Base-by-base conservation (phyloP, 2,113 vertebrate species). In the Irena cyanogastra region DNA sequence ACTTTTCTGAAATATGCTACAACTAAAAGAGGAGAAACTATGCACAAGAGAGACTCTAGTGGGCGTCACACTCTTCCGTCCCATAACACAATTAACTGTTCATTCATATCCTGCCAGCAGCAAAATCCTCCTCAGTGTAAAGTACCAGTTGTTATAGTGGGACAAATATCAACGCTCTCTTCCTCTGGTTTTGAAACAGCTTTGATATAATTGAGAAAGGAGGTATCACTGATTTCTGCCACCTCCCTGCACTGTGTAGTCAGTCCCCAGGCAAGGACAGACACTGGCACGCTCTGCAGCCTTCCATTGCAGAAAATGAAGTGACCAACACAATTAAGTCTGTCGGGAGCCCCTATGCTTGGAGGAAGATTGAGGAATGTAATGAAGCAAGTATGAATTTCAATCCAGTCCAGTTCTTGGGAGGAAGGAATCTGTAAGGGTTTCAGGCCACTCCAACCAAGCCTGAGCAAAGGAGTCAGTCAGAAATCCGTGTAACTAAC, bases 41-140 rank as follows among this genome's bases (percentile, higher is more conserved):
- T 44, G 83, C 75, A 60, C 87, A 90, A 72, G 52, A 61, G 65
- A 94, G 80, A 87, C 93, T 72, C 54, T 61, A 92, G 85, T 64
- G 68, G 90, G 95, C 6, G 39, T 89, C 71, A 77, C 52, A 53
- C 28, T 33, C 72, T 83, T 94, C 64, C 74, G 86, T 91, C 70
- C 72, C 82, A 90, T 90, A 88, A 37, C 71, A 89, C 91, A 81
- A 94, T 65, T 88, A 81, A 71, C 56, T 66, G 69, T 95, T 82
- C 94, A 95, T 96, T 96, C 92, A 93, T 61, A 60, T 30, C 50
- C 71, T 61, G 26, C 68, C 66, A 91, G 61, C 7, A 93, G 39
- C 42, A 94, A 81, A 94, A 66, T 54, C 90, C 44, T 54, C 70
- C 42, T 87, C 60, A n/a, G 18, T n/a, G 39, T 53, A 64, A 60